These are phyloP conservation scores for Hermetia illucens DNA, from an alignment of 1,140 invertebrate species.

Conservation along the genomic window DNA sequence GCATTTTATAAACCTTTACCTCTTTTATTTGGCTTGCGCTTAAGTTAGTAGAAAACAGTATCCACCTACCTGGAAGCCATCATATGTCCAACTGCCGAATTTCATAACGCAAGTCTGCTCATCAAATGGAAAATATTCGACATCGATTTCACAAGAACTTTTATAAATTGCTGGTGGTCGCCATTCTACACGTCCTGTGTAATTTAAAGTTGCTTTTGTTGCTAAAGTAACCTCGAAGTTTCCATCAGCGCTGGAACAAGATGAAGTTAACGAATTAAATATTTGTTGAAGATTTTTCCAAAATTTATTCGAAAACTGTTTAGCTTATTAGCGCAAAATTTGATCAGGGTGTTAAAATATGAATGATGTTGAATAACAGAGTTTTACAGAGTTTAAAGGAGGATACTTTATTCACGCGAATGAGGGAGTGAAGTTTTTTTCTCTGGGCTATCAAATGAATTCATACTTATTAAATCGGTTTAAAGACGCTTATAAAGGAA, in stretches of 20 bases:
- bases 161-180: constrained; percentile 94
- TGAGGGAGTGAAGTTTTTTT: constrained; percentile 2
- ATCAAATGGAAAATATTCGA: constrained; percentile 94
- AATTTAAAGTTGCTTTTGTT: constrained; percentile 85
- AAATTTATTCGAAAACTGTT: not conserved
- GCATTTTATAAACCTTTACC: no score
- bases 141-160: constrained; percentile 88
- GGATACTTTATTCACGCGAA: no score
- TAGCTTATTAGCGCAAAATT: not conserved
- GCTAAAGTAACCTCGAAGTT: constrained; percentile 94
- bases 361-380: not conserved
- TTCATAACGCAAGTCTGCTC: constrained; percentile 89
- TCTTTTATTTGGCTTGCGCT: constrained; percentile 22
- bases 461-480: not conserved
- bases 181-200: constrained; percentile 87
- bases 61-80: constrained; percentile 63
- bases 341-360: not conserved
- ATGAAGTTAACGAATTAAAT: constrained; percentile 1
- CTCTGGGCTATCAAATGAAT: not conserved
- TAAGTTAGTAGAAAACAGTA: constrained; percentile 10
- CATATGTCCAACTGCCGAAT: constrained; percentile 94
- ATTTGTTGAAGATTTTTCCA: not conserved
- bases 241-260: constrained; percentile 74
- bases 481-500: not conserved
- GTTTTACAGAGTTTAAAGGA: no score